Conservation (phyloP, 2,797 vertebrate genomes). For the Falco peregrinus region DNA sequence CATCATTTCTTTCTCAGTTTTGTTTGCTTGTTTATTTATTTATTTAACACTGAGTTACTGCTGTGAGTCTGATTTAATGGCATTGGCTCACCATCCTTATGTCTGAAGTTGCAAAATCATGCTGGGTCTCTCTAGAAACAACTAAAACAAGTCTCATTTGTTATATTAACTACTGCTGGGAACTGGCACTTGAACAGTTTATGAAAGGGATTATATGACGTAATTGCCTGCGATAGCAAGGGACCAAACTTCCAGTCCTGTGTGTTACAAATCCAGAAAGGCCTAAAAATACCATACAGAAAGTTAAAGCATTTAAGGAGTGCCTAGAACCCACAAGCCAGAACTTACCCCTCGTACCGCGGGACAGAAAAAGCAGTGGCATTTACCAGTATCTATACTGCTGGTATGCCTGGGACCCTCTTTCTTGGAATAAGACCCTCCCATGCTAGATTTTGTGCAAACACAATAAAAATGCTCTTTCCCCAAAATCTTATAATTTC, state of each 20-base stretch:
- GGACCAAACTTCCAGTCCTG: neutral
- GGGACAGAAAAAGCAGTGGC: neutral
- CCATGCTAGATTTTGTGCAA: neutral
- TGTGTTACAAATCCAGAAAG: neutral
- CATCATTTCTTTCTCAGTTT: neutral
- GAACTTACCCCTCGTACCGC: neutral
- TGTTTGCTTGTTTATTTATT: neutral
- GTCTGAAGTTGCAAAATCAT: conserved; percentile 11
- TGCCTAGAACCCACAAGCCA: neutral
- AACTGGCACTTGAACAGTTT: conserved; percentile 18
- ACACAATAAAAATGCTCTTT: conserved; percentile 29
- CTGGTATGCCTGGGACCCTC: neutral
- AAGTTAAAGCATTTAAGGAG: neutral
- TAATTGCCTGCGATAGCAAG: neutral
- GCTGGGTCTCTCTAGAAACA: conserved; percentile 44
- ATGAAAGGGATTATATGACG: neutral
- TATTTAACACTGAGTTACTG: conserved; percentile 3
- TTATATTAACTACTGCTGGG: conserved; percentile 13
- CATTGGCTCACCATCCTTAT: neutral
- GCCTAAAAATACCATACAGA: neutral
- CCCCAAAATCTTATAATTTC: conserved; percentile 42
- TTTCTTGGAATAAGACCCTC: neutral
- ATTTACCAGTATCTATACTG: neutral
- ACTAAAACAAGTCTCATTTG: neutral
- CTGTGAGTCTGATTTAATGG: conserved; percentile 10